A percentile compares a stretch with the other conserved stretches of the same genome.
phyloP scores from a whole-genome alignment of 1,140 invertebrate species.

The Chionoecetes opilio region DNA sequence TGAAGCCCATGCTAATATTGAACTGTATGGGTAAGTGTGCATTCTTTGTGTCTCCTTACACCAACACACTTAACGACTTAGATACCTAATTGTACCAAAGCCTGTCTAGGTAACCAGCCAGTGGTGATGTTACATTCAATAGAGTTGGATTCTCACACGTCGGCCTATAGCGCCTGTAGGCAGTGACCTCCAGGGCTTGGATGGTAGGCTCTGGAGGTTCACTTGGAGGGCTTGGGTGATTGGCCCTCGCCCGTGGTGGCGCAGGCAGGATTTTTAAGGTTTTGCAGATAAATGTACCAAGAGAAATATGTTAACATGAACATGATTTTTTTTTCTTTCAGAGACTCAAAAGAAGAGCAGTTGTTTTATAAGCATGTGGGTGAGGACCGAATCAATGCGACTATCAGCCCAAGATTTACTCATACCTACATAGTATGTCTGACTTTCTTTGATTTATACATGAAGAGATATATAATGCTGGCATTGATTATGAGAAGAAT shows the following conservation, averaged over 20 bases:
- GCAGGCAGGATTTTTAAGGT: not conserved
- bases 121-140: not conserved
- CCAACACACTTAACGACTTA: not conserved
- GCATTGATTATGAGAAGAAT: not conserved
- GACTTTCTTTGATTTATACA: not conserved
- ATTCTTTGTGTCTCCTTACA: too few species aligned
- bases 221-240: too few species aligned
- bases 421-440: constrained; percentile 42
- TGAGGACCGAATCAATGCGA: constrained; percentile 64
- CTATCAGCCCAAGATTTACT: not conserved
- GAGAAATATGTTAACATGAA: not conserved
- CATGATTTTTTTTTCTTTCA: constrained; percentile 39
- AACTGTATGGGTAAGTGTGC: not conserved
- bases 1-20: not conserved
- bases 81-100: not conserved
- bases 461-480: not conserved
- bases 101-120: not conserved
- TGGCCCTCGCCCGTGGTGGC: too few species aligned
- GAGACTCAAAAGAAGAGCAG: constrained; percentile 69
- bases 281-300: not conserved
- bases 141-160: not conserved
- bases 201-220: too few species aligned
- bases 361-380: constrained; percentile 46
- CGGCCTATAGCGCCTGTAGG: too few species aligned
- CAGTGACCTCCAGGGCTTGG: too few species aligned